Base-by-base conservation (phyloP, 2,888 invertebrate species). In the Pyrgus malvae region DNA sequence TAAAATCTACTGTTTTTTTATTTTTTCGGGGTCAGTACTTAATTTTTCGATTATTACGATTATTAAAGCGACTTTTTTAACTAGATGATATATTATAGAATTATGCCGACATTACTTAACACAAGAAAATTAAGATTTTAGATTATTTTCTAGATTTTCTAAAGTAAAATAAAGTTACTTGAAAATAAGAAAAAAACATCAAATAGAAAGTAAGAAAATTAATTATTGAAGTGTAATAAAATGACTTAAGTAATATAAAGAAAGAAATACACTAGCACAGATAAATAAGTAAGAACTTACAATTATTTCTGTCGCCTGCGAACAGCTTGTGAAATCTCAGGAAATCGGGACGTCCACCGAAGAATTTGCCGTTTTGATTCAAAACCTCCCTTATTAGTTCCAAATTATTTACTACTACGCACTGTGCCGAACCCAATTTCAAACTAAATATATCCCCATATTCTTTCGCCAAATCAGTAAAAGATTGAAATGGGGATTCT, bases 301-400 rank as follows among this genome's bases (percentile, higher is more conserved):
- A 96, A 76, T 96, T 96, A 80, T 96, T 95, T 51, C 96, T 90
- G 81, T 96, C 94, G 25, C 96, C 96, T 21, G 95, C 96, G 77
- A 97, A 97, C 6, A 97, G 93, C 62, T 93, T 92, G 71, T 96
- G 94, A 76, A 95, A 97, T 12, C 97, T 88, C 63, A 94, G 76
- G 77, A 96, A 96, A 74, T 96, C 93, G 0, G 97, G 96, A 7
- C 97, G 90, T 8, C 96, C 95, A 1, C 95, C 96, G 78, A 97
- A 96, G 68, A 94, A 94, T 60, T 93, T 94, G 3, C 96, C 96
- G 69, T 95, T 95, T 58, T 94, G 93, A 72, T 95, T 95, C 17
- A 96, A 85, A 44, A 96, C 95, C 72, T 95, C 95, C 57, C 93
- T 91, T 61, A 95, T 94, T 25, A 94, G 79, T 11, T 92, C 91